A percentile compares a stretch with the other conserved stretches of the same genome.
These are phyloP conservation scores for Pogonomyrmex barbatus DNA, from an alignment of 1,140 invertebrate genomes.

Conservation along the genomic window DNA sequence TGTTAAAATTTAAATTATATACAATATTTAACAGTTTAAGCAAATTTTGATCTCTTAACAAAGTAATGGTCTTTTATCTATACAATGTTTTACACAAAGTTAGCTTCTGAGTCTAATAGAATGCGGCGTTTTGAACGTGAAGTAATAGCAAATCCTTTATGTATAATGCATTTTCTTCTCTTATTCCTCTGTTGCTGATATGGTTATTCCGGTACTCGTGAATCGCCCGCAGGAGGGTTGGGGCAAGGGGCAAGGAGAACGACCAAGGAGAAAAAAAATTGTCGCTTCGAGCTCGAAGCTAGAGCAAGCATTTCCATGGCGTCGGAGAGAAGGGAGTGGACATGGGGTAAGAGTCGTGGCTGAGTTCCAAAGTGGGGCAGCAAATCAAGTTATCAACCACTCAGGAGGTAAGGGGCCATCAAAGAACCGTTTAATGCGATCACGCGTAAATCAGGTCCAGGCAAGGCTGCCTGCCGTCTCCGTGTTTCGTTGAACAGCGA, in stretches of 20 bases:
- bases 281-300: slow-evolving; percentile 7
- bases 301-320: slow-evolving; percentile 8
- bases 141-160: slow-evolving; percentile 19
- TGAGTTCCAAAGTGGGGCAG: slow-evolving; percentile 78
- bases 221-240: background rate
- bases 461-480: slow-evolving; percentile 62
- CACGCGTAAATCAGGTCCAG: slow-evolving; percentile 74
- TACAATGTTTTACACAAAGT: background rate
- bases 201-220: slow-evolving; percentile 20
- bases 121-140: background rate
- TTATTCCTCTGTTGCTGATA: background rate
- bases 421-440: slow-evolving; percentile 79
- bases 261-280: slow-evolving; percentile 22
- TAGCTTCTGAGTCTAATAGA: background rate
- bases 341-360: slow-evolving; percentile 69
- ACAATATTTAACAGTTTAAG: background rate
- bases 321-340: background rate
- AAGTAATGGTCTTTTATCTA: background rate
- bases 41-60: background rate
- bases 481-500: slow-evolving; percentile 72
- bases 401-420: slow-evolving; percentile 77
- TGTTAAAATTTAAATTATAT: background rate
- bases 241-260: background rate
- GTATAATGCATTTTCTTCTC: background rate
- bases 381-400: slow-evolving; percentile 81